A percentile compares a stretch with the other conserved stretches of the same genome.
Conservation (phyloP, 2,113 vertebrate species). For the Stigmatopora nigra region DNA sequence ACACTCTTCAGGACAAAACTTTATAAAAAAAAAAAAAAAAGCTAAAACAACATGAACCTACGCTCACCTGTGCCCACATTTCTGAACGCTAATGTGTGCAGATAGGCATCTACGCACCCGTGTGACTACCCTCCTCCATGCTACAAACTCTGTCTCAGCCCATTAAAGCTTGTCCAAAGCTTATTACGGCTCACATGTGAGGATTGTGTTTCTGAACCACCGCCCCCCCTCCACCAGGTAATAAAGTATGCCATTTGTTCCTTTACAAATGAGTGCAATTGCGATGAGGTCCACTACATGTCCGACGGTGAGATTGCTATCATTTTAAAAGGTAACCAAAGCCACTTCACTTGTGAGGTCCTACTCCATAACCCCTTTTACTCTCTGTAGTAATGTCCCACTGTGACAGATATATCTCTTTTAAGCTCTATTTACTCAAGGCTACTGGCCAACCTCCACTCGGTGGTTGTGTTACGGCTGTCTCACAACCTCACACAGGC, state of each 20-base stretch:
- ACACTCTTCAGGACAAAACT: too few species aligned
- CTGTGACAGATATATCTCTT: slow-evolving; percentile 41
- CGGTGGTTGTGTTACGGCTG: slow-evolving; percentile 17
- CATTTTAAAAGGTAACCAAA: slow-evolving; percentile 67
- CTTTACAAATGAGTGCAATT: slow-evolving; percentile 44
- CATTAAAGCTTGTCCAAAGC: slow-evolving; percentile 32
- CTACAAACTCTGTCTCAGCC: slow-evolving; percentile 10
- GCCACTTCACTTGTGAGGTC: slow-evolving; percentile 37
- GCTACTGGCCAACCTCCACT: slow-evolving; percentile 37
- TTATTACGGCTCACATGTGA: slow-evolving; percentile 40
- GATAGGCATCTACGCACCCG: background rate
- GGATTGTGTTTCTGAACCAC: slow-evolving; percentile 46
- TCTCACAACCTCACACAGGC: background rate
- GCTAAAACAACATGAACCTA: background rate
- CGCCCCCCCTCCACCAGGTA: slow-evolving; percentile 33
- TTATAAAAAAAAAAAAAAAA: too few species aligned
- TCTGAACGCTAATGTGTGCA: background rate
- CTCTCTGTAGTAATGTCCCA: slow-evolving; percentile 31
- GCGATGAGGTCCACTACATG: slow-evolving; percentile 47
- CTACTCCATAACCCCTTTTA: slow-evolving; percentile 21
- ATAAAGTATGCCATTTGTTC: slow-evolving; percentile 59
- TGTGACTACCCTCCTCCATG: too few species aligned
- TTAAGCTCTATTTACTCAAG: slow-evolving; percentile 56
- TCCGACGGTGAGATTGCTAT: slow-evolving; percentile 61
- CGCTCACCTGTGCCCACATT: slow-evolving; percentile 2